Percentiles rank a stretch among this genome's conserved stretches.
Conservation (phyloP, 1,140 invertebrate species). For the Microvelia longipes region DNA sequence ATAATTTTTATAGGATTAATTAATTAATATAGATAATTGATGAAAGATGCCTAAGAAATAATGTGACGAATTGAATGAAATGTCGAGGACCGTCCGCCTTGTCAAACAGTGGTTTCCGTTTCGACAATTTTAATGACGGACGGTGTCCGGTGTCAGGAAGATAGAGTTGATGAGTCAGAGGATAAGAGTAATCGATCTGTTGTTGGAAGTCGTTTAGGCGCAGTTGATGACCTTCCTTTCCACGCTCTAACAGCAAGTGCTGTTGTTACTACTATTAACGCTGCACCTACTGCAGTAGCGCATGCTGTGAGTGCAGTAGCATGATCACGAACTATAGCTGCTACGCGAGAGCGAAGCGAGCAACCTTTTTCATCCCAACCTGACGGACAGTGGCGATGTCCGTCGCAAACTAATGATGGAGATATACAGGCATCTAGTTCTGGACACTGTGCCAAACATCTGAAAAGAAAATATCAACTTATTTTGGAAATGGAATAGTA, state of each 20-base stretch:
- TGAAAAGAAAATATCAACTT: constrained; percentile 23
- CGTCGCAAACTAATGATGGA: constrained; percentile 71
- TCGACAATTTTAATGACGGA: not conserved
- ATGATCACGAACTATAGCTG: not conserved
- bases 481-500: constrained; percentile 29
- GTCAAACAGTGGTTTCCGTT: not conserved
- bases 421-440: constrained; percentile 79
- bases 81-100: not conserved
- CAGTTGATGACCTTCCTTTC: not conserved
- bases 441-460: constrained; percentile 39
- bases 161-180: not conserved
- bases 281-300: not conserved
- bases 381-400: constrained; percentile 64
- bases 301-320: not conserved
- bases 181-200: not conserved
- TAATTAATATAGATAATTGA: not conserved
- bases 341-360: not conserved
- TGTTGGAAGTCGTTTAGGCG: not conserved
- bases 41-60: not conserved
- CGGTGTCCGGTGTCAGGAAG: constrained; percentile 1
- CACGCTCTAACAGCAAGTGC: not conserved
- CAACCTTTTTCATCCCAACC: constrained; percentile 54
- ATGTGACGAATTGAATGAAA: not conserved
- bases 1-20: not conserved
- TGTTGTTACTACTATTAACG: not conserved